Evolutionary conservation across 30 jellyfish, hydroid and myxozoan species (phyloP), one percentile per base, ranked within the genome.

Genomic region (Aurelia aurita complex sp. Pacific): DNA sequence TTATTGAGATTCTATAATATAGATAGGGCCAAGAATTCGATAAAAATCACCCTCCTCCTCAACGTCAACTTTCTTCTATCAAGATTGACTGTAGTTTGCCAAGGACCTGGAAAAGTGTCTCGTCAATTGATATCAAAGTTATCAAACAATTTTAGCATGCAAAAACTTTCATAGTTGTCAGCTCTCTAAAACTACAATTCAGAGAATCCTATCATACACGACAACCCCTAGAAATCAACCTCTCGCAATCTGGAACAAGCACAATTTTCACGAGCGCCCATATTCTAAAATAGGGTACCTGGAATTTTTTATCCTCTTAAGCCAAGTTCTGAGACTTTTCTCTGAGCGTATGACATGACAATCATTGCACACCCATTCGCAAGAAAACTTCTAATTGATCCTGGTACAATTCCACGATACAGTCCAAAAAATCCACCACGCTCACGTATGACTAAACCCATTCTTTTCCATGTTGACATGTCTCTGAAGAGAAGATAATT

Each of bases 301-400:
- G 17, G 76, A 14, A 17, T 14, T 67, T 40, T 8, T n/a, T 35
- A 77, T 61, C 96, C 89, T 76, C 96, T 76, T 38, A 85, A 36
- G 60, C 98, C 98, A 32, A 91, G 90, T 66, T 91, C 98, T n/a
- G 98, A 46, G 33, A 91, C 98, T 76, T 91, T 91, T 53, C 92
- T 65, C 53, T 91, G 98, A 33, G 98, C 96, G 62, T 71, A 76
- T 1, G 96, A 76, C 98, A 91, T 91, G 64, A 91, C 98, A 32
- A 91, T 85, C 98, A 91, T 91, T 9, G 98, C 98, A 73, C 96
- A 85, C 1, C 98, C 98, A 60, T 91, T 91, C 8, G 98, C 98
- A n/a, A 91, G 69, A 64, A 91, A 91, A 74, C 98, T 91, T 34
- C 98, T 81, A 15, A 91, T 91, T 40, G 98, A 91, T 17, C 98